Evolutionary conservation across 2,113 vertebrate species (phyloP), one percentile per base, ranked within the genome.

Genomic region (Lycocorax pyrrhopterus): DNA sequence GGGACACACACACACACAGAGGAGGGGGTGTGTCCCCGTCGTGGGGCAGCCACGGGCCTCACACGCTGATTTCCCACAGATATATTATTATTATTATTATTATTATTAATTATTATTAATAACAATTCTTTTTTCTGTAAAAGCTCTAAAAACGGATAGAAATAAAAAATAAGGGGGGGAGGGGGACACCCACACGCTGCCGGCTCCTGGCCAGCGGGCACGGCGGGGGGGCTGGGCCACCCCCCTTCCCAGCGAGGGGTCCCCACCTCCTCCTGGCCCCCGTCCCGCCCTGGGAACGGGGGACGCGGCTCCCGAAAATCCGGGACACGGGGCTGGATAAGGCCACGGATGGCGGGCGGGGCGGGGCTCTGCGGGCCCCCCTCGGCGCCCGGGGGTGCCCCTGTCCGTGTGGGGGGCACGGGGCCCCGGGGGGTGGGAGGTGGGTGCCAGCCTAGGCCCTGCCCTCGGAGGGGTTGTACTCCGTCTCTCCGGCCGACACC

Each of bases 401-500:
- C 16, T 4, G 39, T 17, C 18, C 5, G 12, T 9, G 33, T 4
- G 9, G 29, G 47, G 49, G n/a, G 9, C 39, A 4, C 14, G 18
- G 64, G 67, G 21, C 20, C 29, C 51, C 27, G 9, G 2, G 35
- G 49, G 39, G 16, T 6, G 21, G 73, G 37, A 2, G 77, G 6
- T 3, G 79, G 74, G 77, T 9, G 56, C 12, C 3, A 5, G 63
- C 9, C 64, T 47, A 49, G 95, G 93, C 93, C 78, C 81, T 91
- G 46, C 96, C 94, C 91, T 99, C 98, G 1, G 47, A 25, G 3
- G 98, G 98, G 92, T 98, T 98, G 98, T 99, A 99, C 29, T 99
- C 99, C 0, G 99, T 99, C 97, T 99, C 99, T 9, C 99, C 99
- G 0, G 99, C 98, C 0, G 99, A 99, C 86, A 99, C 99, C 97